Percentiles rank a stretch among this genome's conserved stretches.
These are phyloP conservation scores for Percina caprodes DNA, from an alignment of 2,113 vertebrate species.

Conservation along the genomic window DNA sequence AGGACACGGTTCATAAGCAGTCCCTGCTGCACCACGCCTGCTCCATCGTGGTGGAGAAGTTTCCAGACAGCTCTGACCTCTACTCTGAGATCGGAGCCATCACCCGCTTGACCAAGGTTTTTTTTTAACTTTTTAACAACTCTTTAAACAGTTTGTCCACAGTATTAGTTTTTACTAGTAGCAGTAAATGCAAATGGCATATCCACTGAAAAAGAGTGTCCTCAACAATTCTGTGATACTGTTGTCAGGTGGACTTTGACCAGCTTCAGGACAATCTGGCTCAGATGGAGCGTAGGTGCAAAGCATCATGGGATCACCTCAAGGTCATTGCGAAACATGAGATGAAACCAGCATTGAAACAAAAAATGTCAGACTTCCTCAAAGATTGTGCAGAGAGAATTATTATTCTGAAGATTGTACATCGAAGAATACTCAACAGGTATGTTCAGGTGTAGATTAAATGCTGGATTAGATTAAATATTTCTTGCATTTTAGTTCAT, in stretches of 20 bases:
- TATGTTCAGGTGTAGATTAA: slow-evolving; percentile 51
- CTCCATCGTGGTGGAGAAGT: slow-evolving; percentile 96
- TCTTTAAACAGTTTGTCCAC: background rate
- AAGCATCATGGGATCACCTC: slow-evolving; percentile 98
- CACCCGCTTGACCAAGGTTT: slow-evolving; percentile 96
- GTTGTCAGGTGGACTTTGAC: slow-evolving; percentile 94
- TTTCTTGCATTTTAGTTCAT: background rate
- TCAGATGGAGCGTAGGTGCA: slow-evolving; percentile 97
- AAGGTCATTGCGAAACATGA: slow-evolving; percentile 98
- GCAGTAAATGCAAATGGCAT: background rate
- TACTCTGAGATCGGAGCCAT: slow-evolving; percentile 98
- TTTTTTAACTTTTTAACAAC: background rate
- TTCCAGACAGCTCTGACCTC: slow-evolving; percentile 96
- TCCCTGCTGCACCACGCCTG: slow-evolving; percentile 96
- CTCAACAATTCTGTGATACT: slow-evolving; percentile 26
- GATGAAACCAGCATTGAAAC: slow-evolving; percentile 94
- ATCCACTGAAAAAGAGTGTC: background rate
- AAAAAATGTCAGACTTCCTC: slow-evolving; percentile 97
- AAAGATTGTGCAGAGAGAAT: slow-evolving; percentile 98
- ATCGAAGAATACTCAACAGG: slow-evolving; percentile 97
- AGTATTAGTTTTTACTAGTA: background rate
- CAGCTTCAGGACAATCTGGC: slow-evolving; percentile 96
- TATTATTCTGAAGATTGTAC: slow-evolving; percentile 97
- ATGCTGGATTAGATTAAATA: background rate
- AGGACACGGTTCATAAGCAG: slow-evolving; percentile 98